Evolutionary conservation across 2,797 vertebrate species (phyloP).

Genomic region (Aeoliscus strigatus): DNA sequence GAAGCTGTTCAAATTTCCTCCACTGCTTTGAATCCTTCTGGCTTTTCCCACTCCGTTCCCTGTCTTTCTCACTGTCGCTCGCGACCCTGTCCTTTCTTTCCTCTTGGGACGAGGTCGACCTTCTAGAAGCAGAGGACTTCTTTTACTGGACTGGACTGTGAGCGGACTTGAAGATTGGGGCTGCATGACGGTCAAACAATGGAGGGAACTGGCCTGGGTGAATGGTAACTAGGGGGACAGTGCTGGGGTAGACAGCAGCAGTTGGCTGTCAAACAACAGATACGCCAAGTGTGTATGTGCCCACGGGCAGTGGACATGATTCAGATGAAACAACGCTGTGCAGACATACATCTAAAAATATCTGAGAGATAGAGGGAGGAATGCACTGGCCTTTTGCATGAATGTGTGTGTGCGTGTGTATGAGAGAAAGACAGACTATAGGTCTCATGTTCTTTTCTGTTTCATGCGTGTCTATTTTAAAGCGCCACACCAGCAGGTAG

Average conservation of each 20-base stretch:
- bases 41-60: constrained; percentile 27
- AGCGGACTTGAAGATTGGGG: constrained; percentile 59
- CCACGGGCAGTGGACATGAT: constrained; percentile 33
- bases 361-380: constrained; percentile 39
- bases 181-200: constrained; percentile 53
- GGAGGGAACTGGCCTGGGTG: constrained; percentile 24
- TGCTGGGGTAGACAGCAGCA: constrained; percentile 16
- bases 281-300: constrained; percentile 1
- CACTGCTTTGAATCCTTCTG: constrained; percentile 13
- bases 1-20: constrained; percentile 17
- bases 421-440: constrained; percentile 20
- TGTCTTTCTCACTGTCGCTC: constrained; percentile 2
- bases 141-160: constrained; percentile 41
- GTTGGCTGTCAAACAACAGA: constrained; percentile 17
- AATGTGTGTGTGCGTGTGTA: constrained; percentile 8
- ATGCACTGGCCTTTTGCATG: constrained; percentile 25
- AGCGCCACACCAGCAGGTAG: constrained; percentile 20
- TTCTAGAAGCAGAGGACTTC: constrained; percentile 40
- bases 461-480: constrained; percentile 5
- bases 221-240: constrained; percentile 29
- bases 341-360: constrained; percentile 60
- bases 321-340: constrained; percentile 40
- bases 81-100: constrained; percentile 38
- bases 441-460: constrained; percentile 21
- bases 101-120: constrained; percentile 45